A percentile compares a stretch with the other conserved stretches of the same genome.
Evolutionary conservation across 1,140 invertebrate genomes (phyloP).

Genomic region (Drosophila truncata): DNA sequence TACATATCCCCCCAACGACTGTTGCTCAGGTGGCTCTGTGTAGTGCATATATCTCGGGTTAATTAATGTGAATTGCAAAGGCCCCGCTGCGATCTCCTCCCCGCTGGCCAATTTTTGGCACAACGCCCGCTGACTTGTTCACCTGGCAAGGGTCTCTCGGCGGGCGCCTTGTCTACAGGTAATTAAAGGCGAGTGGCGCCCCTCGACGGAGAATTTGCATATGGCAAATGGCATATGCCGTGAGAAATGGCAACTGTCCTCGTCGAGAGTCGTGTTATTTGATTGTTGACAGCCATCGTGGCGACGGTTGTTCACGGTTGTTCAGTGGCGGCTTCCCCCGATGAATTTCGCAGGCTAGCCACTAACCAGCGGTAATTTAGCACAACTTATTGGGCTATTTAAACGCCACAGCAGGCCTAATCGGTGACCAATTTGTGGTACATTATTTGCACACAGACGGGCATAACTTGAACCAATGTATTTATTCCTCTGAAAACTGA

Average conservation of each 20-base stretch:
- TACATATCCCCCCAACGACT: conserved; percentile 46
- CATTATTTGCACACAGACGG: not conserved
- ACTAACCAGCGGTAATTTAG: conserved; percentile 51
- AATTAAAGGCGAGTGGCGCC: conserved; percentile 68
- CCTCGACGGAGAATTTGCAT: conserved; percentile 64
- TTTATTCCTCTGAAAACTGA: not conserved
- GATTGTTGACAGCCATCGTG: conserved; percentile 67
- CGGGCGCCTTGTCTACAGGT: conserved; percentile 66
- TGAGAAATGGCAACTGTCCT: conserved; percentile 77
- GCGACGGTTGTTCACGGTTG: conserved; percentile 20
- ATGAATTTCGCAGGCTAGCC: conserved; percentile 32
- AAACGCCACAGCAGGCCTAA: conserved; percentile 3
- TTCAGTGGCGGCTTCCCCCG: conserved; percentile 24
- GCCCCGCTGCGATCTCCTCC: conserved; percentile 14
- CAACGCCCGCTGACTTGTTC: conserved; percentile 66
- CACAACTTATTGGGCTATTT: conserved; percentile 43
- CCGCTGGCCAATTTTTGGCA: conserved; percentile 59
- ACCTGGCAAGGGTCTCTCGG: conserved; percentile 46
- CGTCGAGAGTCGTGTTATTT: conserved; percentile 70
- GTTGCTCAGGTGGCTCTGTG: conserved; percentile 26
- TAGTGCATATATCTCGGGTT: conserved; percentile 39
- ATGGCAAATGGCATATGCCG: conserved; percentile 66
- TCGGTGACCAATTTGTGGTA: conserved; percentile 17
- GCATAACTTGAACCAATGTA: not conserved
- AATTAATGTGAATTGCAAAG: conserved; percentile 63